Base-by-base conservation (phyloP, 2,888 invertebrate species). In the Brachypalpus laphriformis region DNA sequence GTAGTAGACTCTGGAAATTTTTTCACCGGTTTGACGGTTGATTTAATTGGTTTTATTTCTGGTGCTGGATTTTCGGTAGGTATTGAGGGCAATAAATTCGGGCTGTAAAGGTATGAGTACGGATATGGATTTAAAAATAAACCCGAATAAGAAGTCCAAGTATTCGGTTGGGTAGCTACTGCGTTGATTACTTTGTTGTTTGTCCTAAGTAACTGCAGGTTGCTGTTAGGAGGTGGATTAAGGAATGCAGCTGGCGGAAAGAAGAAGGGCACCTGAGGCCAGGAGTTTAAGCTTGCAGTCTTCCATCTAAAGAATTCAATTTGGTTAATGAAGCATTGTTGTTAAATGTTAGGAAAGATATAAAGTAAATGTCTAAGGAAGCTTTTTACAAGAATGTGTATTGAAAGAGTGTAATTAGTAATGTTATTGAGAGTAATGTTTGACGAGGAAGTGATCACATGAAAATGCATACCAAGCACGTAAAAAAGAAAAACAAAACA, bases 261-360 rank as follows among this genome's bases (percentile, higher is more conserved):
- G 18, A 51, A 66, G 51, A 71, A 51, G 20, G 47, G 31, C 63
- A 45, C 28, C 63, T 75, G 83, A 45, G 91, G 91, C 92, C 92
- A 92, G 56, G 88, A 78, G 78, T 89, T 89, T 37, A 91, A 61
- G 82, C 88, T 90, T 74, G 90, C 82, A 63, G 89, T 89, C 87
- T 89, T 89, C 91, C 91, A 90, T 87, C 89, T 88, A 85, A 68
- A 81, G 20, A 76, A 85, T 81, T 75, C 18, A 59, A 61, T 40
- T 71, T 59, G 8, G 68, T 83, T 83, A 74, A 70, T 63, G 11
- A 80, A 83, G 82, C 82, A 22, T 56, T 14, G 18, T 18, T 1
- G 40, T 40, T 61, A 28, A 0, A 25, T 8, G 34, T 34, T 34
- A 37, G n/a, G 14, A 56, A 5, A 56, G 8, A 7, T 18, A 22